A percentile compares a stretch with the other conserved stretches of the same genome.
Conservation (phyloP, 2,797 vertebrate genomes). For the Enteromius trimaculatus region DNA sequence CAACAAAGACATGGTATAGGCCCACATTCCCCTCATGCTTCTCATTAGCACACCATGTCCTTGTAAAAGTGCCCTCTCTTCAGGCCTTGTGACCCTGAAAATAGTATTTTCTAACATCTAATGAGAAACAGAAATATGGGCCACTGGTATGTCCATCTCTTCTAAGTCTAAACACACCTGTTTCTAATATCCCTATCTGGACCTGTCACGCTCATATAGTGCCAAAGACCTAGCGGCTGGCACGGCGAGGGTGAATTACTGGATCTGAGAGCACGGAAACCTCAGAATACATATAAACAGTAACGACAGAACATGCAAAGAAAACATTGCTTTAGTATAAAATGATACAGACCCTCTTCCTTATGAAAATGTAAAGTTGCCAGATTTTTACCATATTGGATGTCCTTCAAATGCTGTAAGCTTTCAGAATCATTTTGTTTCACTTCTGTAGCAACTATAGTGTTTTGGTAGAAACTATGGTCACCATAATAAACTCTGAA, state of each 20-base stretch:
- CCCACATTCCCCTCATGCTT: conserved; percentile 47
- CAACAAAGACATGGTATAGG: background rate
- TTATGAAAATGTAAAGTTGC: background rate
- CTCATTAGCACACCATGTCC: conserved; percentile 56
- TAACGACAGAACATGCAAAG: conserved; percentile 57
- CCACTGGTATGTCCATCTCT: conserved; percentile 51
- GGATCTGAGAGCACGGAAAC: conserved; percentile 49
- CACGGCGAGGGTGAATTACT: conserved; percentile 62
- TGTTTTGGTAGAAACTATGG: background rate
- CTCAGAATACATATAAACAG: conserved; percentile 3
- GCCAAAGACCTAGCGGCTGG: conserved; percentile 49
- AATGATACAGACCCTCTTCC: conserved; percentile 7
- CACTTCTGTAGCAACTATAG: background rate
- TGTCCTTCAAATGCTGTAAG: background rate
- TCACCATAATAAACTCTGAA: conserved; percentile 64
- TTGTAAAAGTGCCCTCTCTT: conserved; percentile 68
- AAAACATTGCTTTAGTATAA: conserved; percentile 57
- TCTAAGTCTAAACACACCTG: conserved; percentile 71
- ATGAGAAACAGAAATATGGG: conserved; percentile 69
- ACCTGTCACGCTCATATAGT: conserved; percentile 36
- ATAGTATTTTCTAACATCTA: conserved; percentile 68
- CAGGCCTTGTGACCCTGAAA: conserved; percentile 73
- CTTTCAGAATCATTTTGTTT: background rate
- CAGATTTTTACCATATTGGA: background rate
- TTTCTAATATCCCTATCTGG: conserved; percentile 68